Percentiles rank a stretch among this genome's conserved stretches.
These are phyloP conservation scores for Gallinago media DNA, from an alignment of 2,113 vertebrate species.

Conservation along the genomic window DNA sequence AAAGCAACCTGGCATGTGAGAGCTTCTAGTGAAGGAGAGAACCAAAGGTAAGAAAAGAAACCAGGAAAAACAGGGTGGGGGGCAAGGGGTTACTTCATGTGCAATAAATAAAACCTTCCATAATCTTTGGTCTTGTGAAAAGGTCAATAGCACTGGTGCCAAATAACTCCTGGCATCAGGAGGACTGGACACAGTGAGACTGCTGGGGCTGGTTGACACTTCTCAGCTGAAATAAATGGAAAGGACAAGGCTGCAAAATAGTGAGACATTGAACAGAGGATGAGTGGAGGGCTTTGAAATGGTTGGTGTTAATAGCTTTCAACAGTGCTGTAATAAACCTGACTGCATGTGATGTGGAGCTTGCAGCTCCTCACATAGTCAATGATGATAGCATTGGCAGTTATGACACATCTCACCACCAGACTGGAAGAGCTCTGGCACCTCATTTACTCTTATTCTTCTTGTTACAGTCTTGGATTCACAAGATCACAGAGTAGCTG, in stretches of 20 bases:
- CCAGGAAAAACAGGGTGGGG: background rate
- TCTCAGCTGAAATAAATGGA: background rate
- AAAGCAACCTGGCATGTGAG: background rate
- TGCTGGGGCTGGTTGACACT: accelerated
- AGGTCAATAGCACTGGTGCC: background rate
- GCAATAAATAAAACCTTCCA: conserved; percentile 27
- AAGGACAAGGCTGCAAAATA: background rate
- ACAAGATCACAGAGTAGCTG: background rate
- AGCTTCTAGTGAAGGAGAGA: background rate
- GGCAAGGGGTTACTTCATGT: background rate
- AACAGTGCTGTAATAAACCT: background rate
- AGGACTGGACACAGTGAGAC: background rate
- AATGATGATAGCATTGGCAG: accelerated
- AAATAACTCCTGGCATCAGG: background rate
- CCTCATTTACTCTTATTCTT: background rate
- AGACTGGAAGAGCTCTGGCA: background rate
- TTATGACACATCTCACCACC: background rate
- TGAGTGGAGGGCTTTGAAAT: background rate
- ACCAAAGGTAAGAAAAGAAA: conserved; percentile 11
- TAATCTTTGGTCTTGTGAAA: background rate
- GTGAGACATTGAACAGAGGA: background rate
- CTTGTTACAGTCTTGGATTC: background rate
- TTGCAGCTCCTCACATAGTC: background rate
- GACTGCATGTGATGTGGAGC: background rate
- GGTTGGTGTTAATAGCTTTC: background rate